Evolutionary conservation across 2,888 invertebrate species (phyloP).

Genomic region (Nomada ruficornis): DNA sequence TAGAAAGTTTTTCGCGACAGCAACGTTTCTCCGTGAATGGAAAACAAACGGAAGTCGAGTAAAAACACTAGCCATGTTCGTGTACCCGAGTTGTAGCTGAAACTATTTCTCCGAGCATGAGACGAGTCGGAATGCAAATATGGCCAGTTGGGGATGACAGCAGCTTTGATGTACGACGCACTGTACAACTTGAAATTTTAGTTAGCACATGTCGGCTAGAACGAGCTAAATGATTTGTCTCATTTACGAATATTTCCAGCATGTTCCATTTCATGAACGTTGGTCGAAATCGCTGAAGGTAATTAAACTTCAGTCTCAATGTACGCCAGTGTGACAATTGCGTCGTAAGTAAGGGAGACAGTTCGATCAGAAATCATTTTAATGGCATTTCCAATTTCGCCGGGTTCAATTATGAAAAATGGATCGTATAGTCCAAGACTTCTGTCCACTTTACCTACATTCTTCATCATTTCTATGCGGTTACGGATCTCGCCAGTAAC

Average conservation of each 20-base stretch:
- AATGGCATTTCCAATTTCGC: neutral
- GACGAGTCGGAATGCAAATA: constrained; percentile 13
- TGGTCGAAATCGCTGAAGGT: neutral
- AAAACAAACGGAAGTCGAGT: constrained; percentile 12
- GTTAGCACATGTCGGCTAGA: neutral
- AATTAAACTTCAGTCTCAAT: neutral
- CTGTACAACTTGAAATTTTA: neutral
- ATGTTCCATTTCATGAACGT: neutral
- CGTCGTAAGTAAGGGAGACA: no score
- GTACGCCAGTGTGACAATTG: no score
- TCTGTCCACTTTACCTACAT: neutral
- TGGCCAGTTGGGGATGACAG: neutral
- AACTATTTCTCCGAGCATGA: neutral
- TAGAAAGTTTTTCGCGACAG: neutral
- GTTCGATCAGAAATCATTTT: neutral
- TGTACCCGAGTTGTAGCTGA: neutral
- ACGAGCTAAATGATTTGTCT: neutral
- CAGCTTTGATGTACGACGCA: neutral
- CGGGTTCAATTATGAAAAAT: constrained; percentile 3
- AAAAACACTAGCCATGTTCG: constrained; percentile 14
- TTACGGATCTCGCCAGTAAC: neutral
- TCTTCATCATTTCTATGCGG: neutral
- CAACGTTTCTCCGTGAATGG: neutral
- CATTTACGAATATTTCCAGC: neutral
- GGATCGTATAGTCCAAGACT: neutral